Percentiles rank a stretch among this genome's conserved stretches.
phyloP scores from a whole-genome alignment of 2,113 vertebrate species.

The Patagioenas fasciata region DNA sequence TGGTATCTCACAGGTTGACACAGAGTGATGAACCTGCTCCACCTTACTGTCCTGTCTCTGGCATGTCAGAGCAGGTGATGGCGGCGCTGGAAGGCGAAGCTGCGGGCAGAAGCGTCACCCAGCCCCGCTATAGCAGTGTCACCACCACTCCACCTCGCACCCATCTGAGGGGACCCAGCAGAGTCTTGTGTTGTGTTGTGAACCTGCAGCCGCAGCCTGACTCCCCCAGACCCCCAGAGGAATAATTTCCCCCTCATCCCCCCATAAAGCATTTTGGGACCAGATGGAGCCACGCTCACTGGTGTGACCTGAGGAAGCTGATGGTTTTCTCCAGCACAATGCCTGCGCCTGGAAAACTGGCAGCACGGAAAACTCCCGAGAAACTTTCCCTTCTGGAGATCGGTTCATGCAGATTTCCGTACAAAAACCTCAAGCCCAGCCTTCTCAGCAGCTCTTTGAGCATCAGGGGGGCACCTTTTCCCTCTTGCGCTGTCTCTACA shows the following conservation, averaged over 20 bases:
- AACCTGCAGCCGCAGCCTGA: background rate
- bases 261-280: background rate
- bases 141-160: fast-evolving
- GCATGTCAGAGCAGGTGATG: fast-evolving
- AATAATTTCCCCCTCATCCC: too few species aligned
- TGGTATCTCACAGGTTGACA: fast-evolving
- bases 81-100: background rate
- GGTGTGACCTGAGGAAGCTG: background rate
- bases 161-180: fast-evolving
- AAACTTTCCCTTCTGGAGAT: background rate
- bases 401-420: fast-evolving
- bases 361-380: background rate
- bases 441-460: background rate
- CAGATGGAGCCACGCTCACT: background rate
- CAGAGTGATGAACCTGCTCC: fast-evolving
- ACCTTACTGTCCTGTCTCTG: background rate
- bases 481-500: fast-evolving
- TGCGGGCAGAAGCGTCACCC: fast-evolving
- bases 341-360: background rate
- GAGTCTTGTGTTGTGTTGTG: too few species aligned
- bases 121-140: background rate
- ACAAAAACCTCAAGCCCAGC: background rate
- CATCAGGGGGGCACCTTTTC: fast-evolving
- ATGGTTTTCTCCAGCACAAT: background rate
- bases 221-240: background rate